These are phyloP conservation scores for Chorisops tibialis DNA, from an alignment of 2,888 invertebrate genomes.

Conservation along the genomic window DNA sequence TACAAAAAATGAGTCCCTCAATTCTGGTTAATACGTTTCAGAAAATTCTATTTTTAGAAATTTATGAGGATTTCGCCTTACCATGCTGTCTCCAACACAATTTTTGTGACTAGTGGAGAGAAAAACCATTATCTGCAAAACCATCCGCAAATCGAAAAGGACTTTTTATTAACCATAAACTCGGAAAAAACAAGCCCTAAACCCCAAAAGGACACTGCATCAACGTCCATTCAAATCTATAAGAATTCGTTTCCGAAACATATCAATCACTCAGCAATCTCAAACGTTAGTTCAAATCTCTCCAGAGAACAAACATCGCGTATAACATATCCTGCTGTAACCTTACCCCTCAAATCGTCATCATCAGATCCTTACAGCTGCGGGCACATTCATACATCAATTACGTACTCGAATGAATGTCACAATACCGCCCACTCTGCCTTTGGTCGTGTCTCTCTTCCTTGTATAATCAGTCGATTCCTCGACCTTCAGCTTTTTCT, in stretches of 20 bases:
- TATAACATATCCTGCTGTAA: neutral
- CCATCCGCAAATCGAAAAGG: too few species aligned
- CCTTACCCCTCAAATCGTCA: neutral
- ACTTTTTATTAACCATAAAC: too few species aligned
- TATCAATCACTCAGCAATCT: slow-evolving; percentile 14
- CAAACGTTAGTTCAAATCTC: neutral
- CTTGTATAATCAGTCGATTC: neutral
- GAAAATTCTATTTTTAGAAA: too few species aligned
- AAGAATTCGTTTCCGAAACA: slow-evolving; percentile 4
- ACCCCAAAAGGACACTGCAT: slow-evolving; percentile 1
- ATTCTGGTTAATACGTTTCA: too few species aligned
- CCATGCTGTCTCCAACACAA: too few species aligned
- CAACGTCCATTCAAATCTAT: slow-evolving; percentile 11
- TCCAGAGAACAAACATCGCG: slow-evolving; percentile 2
- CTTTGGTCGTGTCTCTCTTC: neutral
- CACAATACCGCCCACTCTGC: slow-evolving; percentile 17
- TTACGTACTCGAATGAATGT: slow-evolving; percentile 22
- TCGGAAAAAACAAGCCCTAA: neutral
- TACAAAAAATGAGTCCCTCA: too few species aligned
- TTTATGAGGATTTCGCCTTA: too few species aligned
- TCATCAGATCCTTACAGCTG: slow-evolving; percentile 12
- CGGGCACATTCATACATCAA: slow-evolving; percentile 19
- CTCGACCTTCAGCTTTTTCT: slow-evolving; percentile 11
- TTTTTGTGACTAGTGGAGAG: too few species aligned
- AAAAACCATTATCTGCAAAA: too few species aligned